Percentiles rank a stretch among this genome's conserved stretches.
phyloP scores from a whole-genome alignment of 2,113 vertebrate species.

The Peromyscus polionotus region DNA sequence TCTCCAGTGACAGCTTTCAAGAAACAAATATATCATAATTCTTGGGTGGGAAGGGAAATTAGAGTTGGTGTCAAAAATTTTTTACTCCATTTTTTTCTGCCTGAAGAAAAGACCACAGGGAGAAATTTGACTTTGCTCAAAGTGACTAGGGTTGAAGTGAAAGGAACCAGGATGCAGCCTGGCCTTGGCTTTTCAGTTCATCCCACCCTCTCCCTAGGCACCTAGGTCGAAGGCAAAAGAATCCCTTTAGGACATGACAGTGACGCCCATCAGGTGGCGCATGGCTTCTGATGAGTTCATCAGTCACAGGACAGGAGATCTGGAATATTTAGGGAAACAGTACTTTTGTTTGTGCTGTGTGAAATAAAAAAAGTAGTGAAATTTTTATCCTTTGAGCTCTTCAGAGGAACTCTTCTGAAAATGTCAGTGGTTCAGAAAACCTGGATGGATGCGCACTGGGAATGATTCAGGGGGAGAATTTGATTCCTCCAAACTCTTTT shows the following conservation, averaged over 20 bases:
- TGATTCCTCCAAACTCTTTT: conserved; percentile 50
- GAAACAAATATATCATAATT: conserved; percentile 21
- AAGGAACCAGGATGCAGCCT: not conserved
- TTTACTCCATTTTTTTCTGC: not conserved
- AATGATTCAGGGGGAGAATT: conserved; percentile 49
- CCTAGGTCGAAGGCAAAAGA: not conserved
- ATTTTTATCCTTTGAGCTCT: not conserved
- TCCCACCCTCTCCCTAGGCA: not conserved
- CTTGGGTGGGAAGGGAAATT: conserved; percentile 13
- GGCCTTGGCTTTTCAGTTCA: not conserved
- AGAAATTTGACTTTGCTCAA: not conserved
- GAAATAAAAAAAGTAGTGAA: not conserved
- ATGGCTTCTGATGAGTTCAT: conserved; percentile 18
- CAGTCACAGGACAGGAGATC: not conserved
- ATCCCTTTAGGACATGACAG: not conserved
- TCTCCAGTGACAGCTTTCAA: conserved; percentile 16
- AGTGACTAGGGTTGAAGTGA: not conserved
- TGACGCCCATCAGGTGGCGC: not conserved
- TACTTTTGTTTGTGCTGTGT: not conserved
- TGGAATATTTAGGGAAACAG: conserved; percentile 29
- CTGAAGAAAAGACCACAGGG: not conserved
- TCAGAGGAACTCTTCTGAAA: conserved; percentile 8
- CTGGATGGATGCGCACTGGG: not conserved
- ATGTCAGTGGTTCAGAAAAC: conserved; percentile 20
- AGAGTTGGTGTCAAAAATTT: not conserved